Evolutionary conservation across 2,888 invertebrate genomes (phyloP).

Genomic region (Yponomeuta evonymella): DNA sequence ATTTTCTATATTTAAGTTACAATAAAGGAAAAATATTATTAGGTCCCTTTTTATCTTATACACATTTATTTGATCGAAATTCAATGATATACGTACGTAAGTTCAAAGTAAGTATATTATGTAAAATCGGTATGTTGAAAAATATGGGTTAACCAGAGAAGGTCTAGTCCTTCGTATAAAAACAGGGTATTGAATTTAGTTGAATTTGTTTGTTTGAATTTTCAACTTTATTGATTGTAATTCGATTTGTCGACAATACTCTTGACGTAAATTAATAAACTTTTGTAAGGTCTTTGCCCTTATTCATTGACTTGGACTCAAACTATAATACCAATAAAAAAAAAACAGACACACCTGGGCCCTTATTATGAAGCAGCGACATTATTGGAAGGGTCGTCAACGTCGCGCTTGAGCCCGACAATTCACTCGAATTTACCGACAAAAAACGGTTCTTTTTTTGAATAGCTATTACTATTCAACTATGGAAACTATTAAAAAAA

Average conservation of each 20-base stretch:
- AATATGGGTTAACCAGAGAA: slow-evolving; percentile 23
- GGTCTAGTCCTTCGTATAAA: slow-evolving; percentile 34
- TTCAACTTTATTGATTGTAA: slow-evolving; percentile 39
- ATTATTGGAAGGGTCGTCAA: too few relatives aligned
- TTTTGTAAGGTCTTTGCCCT: slow-evolving; percentile 31
- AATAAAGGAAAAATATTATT: too few relatives aligned
- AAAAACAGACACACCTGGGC: not conserved
- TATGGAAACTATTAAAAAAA: too few relatives aligned
- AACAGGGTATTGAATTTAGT: slow-evolving; percentile 54
- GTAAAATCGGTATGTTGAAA: slow-evolving; percentile 24
- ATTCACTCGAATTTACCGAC: too few relatives aligned
- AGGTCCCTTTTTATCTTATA: too few relatives aligned
- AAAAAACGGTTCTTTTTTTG: too few relatives aligned
- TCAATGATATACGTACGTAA: slow-evolving; percentile 36
- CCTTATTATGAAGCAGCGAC: too few relatives aligned
- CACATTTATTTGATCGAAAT: slow-evolving; percentile 7
- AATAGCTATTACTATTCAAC: too few relatives aligned
- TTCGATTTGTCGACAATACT: slow-evolving; percentile 60
- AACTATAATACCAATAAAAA: not conserved
- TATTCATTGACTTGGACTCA: slow-evolving; percentile 24
- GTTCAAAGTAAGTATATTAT: slow-evolving; percentile 33
- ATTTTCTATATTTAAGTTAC: too few relatives aligned
- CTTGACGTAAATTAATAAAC: slow-evolving; percentile 31
- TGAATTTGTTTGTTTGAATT: slow-evolving; percentile 29
- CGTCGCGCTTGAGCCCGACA: too few relatives aligned